Percentiles rank a stretch among this genome's conserved stretches.
Evolutionary conservation across 1,140 invertebrate species (phyloP).

Genomic region (Sycophaga agraensis): DNA sequence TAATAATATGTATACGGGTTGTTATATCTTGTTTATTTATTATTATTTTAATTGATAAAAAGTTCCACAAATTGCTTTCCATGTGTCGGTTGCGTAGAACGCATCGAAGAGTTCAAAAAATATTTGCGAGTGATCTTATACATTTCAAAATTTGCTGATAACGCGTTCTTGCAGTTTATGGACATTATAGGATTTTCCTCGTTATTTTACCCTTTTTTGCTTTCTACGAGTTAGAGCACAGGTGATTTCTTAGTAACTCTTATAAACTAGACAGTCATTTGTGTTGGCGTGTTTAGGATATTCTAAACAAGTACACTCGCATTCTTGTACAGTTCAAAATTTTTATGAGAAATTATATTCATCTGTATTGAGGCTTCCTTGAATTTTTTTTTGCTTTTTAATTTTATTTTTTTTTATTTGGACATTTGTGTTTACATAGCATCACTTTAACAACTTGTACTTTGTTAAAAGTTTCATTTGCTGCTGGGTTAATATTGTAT

Average conservation of each 20-base stretch:
- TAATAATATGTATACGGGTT: background rate
- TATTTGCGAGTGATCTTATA: constrained; percentile 4
- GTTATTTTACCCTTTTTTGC: background rate
- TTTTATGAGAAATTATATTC: constrained; percentile 9
- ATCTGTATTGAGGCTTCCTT: constrained; percentile 10
- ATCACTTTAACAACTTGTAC: background rate
- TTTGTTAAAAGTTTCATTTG: background rate
- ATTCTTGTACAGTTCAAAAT: constrained; percentile 10
- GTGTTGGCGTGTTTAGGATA: constrained; percentile 26
- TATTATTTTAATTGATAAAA: constrained; percentile 1
- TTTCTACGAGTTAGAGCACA: constrained; percentile 6
- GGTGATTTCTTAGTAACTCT: constrained; percentile 5
- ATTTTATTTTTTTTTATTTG: constrained; percentile 32
- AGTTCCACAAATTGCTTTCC: background rate
- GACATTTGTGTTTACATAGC: constrained; percentile 29
- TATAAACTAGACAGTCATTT: constrained; percentile 29
- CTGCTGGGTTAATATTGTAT: too few relatives aligned
- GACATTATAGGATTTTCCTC: background rate
- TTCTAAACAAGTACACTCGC: constrained; percentile 23
- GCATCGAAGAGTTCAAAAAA: constrained; percentile 16
- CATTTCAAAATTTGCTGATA: background rate
- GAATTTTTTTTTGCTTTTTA: constrained; percentile 33
- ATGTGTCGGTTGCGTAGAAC: background rate
- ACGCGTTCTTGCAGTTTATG: background rate
- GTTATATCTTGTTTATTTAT: background rate